phyloP scores from a whole-genome alignment of 1,140 invertebrate genomes.

The Tribolium castaneum region DNA sequence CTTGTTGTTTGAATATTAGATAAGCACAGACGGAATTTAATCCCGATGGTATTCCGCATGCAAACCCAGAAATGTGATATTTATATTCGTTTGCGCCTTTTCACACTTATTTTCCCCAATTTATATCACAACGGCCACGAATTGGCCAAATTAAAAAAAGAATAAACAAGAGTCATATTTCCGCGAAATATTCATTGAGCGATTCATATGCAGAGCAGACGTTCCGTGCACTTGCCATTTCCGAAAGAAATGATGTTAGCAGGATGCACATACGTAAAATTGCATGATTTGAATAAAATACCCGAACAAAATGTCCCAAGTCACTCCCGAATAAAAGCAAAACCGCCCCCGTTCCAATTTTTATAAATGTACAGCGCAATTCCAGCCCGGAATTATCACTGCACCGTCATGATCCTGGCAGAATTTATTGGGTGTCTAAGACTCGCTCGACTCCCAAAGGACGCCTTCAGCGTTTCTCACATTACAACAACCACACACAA shows the following conservation, averaged over 20 bases:
- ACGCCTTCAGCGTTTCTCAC: background rate
- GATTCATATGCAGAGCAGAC: conserved; percentile 51
- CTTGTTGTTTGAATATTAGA: conserved; percentile 57
- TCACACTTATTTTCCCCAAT: conserved; percentile 46
- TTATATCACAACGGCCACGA: background rate
- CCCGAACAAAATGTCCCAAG: background rate
- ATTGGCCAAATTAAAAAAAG: background rate
- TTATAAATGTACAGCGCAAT: background rate
- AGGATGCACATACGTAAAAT: conserved; percentile 48
- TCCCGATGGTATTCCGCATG: conserved; percentile 50
- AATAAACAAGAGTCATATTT: too few species aligned
- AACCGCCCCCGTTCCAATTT: background rate
- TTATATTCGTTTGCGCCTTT: conserved; percentile 47
- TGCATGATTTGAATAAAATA: conserved; percentile 53
- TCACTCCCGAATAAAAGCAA: background rate
- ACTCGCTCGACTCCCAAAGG: background rate
- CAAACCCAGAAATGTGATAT: conserved; percentile 51
- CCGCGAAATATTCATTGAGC: conserved; percentile 8
- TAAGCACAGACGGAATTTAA: conserved; percentile 55
- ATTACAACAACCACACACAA: background rate
- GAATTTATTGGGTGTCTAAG: conserved; percentile 6
- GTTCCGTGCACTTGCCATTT: conserved; percentile 49
- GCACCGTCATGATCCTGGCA: background rate
- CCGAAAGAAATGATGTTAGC: conserved; percentile 49
- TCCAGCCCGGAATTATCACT: background rate